Conservation (phyloP, 2,113 vertebrate species). For the Cygnus buccinator region DNA sequence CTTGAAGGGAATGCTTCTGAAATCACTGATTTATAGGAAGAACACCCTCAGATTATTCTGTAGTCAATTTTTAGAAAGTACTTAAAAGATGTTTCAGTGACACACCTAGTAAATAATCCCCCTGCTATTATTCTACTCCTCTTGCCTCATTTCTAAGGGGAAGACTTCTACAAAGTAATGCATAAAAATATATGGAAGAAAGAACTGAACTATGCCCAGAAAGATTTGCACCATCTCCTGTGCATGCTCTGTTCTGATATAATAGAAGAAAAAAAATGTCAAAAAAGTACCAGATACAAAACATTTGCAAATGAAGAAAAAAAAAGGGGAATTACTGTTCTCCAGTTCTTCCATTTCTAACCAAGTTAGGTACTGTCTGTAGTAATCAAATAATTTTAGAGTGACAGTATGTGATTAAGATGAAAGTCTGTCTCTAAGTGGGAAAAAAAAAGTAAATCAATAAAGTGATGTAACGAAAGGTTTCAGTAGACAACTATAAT, state of each 20-base stretch:
- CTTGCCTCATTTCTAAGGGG: neutral
- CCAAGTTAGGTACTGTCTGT: neutral
- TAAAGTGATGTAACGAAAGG: neutral
- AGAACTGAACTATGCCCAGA: neutral
- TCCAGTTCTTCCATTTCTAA: neutral
- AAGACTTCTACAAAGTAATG: neutral
- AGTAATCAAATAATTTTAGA: neutral
- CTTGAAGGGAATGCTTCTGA: neutral
- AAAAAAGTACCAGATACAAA: neutral
- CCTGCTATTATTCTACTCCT: neutral
- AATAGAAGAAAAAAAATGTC: neutral
- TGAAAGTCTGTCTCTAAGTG: neutral
- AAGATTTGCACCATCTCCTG: neutral
- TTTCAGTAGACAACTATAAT: neutral
- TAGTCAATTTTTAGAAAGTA: neutral
- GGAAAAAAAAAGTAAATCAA: neutral
- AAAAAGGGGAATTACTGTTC: neutral
- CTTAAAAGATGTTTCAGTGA: neutral
- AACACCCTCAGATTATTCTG: neutral
- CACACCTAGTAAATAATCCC: neutral
- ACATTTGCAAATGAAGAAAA: neutral
- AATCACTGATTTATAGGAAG: neutral
- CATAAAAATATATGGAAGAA: neutral
- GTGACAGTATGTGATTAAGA: neutral
- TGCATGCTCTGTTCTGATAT: neutral